Base-by-base conservation (phyloP, 2,888 invertebrate species). In the Agapostemon virescens region DNA sequence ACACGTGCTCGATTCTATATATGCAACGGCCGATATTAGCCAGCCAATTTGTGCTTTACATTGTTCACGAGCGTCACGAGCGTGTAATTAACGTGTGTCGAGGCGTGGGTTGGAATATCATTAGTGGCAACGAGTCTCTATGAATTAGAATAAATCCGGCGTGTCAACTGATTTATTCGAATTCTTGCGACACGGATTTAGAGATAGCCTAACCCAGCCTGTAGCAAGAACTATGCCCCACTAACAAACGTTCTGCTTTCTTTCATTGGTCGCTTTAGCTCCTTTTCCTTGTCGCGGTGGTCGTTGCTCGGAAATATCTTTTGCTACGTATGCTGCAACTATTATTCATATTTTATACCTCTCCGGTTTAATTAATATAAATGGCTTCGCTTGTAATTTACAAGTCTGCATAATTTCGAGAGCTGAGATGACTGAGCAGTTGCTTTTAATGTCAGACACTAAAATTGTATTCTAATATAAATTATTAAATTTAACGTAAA, bases 91-190 rank as follows among this genome's bases (percentile, higher is more conserved):
- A 79, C 74, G 69, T 72, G 64, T 52, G 69, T 17, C 75, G 68
- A 67, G 78, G 77, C 74, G 74, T 82, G 71, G 83, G 69, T 69
- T 52, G 55, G 80, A 82, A 85, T 85, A 83, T 81, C 83, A 83
- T 86, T 86, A 86, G 79, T 64, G 63, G 67, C 45, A 55, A 63
- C 69, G 76, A 66, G 69, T 80, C 74, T 66, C 69, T 83, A 76
- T 73, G 79, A 77, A 81, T 86, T 83, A 76, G 81, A 83, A 78
- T 82, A 77, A 86, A 84, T 87, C 75, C 72, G 33, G 38, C 77
- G 77, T 83, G 71, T 75, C 42, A 75, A 20, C 40, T 23, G 36
- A 81, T 81, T 81, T 81, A 81, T 81, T 81, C 55, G 76, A 81
- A 81, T 75, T 61, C 81, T 72, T 72, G 40, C 71, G 36, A 80